These are phyloP conservation scores for Conomelus anceps DNA, from an alignment of 2,888 invertebrate species.

Conservation along the genomic window DNA sequence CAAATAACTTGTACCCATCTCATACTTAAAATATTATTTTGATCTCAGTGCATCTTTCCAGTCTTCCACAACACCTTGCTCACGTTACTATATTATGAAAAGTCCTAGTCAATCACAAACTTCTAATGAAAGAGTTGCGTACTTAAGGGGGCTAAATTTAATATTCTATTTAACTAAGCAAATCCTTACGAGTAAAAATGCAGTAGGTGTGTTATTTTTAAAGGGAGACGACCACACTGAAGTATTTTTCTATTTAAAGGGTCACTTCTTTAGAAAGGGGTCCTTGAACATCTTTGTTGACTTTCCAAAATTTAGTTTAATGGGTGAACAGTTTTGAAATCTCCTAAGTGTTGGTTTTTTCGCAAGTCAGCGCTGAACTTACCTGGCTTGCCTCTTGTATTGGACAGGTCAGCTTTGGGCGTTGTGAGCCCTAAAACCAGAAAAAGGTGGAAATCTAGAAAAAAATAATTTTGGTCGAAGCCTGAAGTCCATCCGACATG, in stretches of 20 bases:
- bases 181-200: no score
- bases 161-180: no score
- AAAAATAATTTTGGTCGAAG: not conserved
- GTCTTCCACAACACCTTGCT: no score
- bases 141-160: no score
- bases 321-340: not conserved
- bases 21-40: no score
- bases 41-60: no score
- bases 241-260: not conserved
- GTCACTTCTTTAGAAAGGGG: not conserved
- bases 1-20: no score
- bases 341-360: not conserved
- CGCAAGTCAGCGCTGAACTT: not conserved
- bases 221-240: not conserved
- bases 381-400: not conserved
- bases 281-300: no score
- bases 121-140: no score
- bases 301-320: not conserved
- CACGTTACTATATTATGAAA: no score
- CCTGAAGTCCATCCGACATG: not conserved
- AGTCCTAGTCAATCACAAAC: no score
- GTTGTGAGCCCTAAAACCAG: not conserved
- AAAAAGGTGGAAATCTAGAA: not conserved
- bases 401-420: not conserved
- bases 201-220: not conserved